A percentile compares a stretch with the other conserved stretches of the same genome.
Conservation (phyloP, 2,888 invertebrate species). For the Deroplatys truncata region DNA sequence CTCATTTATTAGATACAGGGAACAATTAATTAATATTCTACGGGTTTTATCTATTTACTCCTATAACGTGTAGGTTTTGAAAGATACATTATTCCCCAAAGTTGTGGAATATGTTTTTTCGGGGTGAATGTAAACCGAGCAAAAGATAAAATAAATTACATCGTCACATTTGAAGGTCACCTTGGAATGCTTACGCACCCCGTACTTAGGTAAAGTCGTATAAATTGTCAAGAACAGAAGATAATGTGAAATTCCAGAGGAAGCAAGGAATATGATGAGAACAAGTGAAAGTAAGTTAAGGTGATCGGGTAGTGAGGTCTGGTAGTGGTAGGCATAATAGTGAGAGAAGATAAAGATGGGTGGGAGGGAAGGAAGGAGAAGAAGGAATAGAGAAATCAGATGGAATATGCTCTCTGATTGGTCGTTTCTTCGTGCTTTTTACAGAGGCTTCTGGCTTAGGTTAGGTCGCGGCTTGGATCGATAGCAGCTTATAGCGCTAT, state of each 20-base stretch:
- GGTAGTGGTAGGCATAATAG: background rate
- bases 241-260: slow-evolving; percentile 16
- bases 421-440: slow-evolving; percentile 19
- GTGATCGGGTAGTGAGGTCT: slow-evolving; percentile 5
- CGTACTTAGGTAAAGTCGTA: too few relatives aligned
- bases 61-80: too few relatives aligned
- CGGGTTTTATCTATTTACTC: too few relatives aligned
- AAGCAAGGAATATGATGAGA: slow-evolving; percentile 29
- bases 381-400: background rate
- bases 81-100: too few relatives aligned
- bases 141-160: too few relatives aligned
- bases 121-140: too few relatives aligned
- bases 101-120: too few relatives aligned
- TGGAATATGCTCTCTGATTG: slow-evolving; percentile 24
- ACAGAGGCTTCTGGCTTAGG: slow-evolving; percentile 23
- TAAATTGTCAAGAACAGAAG: too few relatives aligned
- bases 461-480: slow-evolving; percentile 20
- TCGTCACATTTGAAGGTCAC: too few relatives aligned
- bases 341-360: background rate
- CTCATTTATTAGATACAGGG: too few relatives aligned
- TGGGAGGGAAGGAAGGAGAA: background rate
- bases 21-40: too few relatives aligned
- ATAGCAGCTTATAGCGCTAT: background rate
- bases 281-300: slow-evolving; percentile 28
- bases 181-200: too few relatives aligned